Base-by-base conservation (phyloP, 2,113 vertebrate genomes). In the Antechinus flavipes region DNA sequence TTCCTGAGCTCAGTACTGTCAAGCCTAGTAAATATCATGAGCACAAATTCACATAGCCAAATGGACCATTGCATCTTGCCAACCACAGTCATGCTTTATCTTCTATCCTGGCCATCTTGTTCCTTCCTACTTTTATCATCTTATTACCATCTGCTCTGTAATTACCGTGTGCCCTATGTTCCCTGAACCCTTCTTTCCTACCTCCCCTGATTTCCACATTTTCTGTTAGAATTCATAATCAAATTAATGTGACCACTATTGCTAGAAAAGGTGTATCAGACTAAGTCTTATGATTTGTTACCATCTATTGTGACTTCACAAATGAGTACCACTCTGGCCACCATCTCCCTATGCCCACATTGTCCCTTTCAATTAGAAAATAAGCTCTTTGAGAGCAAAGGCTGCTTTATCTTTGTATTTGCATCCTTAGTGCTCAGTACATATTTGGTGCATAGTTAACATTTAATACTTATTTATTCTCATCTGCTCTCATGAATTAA, bases 161-260 rank as follows among this genome's bases (percentile, higher is more conserved):
- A 52, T 52, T 52, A 52, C 50, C 9, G 11, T 52, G 50, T 52
- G 50, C 50, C 50, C 9, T 35, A 35, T 35, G 12, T 91, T 47
- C 22, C 3, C 3, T 2, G 1, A 30, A 23, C 25, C 10, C 30
- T 7, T 92, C 10, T 26, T 22, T 10, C 35, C 25, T 92, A 50
- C 3, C 56, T 52, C 50, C 42, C 27, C 42, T 93, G 55, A 35
- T 76, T 35, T 54, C 42, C 25, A 76, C 25, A 11, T 26, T 46
- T 93, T 55, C 46, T 76, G 5, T 19, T 76, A 47, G 94, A 94
- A 94, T 93, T 42, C 61, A 11, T 9, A 89, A 47, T 93, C 54
- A 35, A 3, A 35, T 61, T 30, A 35, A 61, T 61, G 27, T 12
- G 2, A 10, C 30, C 27, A 12, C 30, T 50, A 0, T 61, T 90